phyloP scores from a whole-genome alignment of 2,888 invertebrate genomes.

The Phortica okadai region DNA sequence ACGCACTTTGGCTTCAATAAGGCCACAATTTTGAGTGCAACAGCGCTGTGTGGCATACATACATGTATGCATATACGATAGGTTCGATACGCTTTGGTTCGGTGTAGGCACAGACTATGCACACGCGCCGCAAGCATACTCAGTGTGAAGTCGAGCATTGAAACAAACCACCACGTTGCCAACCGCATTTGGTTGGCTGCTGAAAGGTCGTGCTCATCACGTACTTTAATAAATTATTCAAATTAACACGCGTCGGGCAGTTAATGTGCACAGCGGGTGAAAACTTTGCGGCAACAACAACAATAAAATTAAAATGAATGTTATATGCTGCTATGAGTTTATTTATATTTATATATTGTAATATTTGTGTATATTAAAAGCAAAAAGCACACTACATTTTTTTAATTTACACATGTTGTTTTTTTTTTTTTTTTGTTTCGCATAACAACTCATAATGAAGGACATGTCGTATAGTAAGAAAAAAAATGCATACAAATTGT shows the following conservation, averaged over 20 bases:
- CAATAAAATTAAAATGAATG: conserved; percentile 33
- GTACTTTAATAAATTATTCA: conserved; percentile 73
- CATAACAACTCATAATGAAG: no score
- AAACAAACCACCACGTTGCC: conserved; percentile 14
- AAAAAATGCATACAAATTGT: no score
- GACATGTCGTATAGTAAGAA: no score
- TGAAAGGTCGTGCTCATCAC: conserved; percentile 69
- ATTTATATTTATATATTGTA: conserved; percentile 19
- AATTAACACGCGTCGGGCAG: conserved; percentile 65
- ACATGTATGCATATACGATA: no score
- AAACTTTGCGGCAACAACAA: conserved; percentile 60
- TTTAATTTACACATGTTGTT: no score
- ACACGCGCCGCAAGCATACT: neutral
- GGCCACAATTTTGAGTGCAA: neutral
- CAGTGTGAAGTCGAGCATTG: conserved; percentile 2
- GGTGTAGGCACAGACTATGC: neutral
- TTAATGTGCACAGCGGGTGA: conserved; percentile 52
- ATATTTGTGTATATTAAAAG: no score
- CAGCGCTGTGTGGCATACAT: neutral
- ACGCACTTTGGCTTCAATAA: neutral
- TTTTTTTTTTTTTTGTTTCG: no score
- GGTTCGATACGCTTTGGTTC: conserved; percentile 29
- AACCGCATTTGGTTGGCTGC: conserved; percentile 37
- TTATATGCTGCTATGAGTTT: neutral
- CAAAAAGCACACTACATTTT: no score